Conservation (phyloP, 2,113 vertebrate genomes). For the Pelecanoides urinatrix region DNA sequence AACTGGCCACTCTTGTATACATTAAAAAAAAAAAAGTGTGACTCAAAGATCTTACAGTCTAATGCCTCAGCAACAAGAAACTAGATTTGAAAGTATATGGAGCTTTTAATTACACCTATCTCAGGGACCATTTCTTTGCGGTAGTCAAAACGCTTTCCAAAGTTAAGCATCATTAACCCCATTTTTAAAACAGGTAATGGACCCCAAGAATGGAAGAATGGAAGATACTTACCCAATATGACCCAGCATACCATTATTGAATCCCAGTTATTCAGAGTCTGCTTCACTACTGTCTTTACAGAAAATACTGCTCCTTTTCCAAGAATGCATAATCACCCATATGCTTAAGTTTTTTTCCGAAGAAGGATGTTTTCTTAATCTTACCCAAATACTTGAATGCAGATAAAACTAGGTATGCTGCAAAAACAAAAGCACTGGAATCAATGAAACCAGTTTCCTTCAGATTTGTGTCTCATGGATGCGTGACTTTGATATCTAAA, state of each 20-base stretch:
- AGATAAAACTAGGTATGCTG: neutral
- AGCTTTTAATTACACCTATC: neutral
- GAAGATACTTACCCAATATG: neutral
- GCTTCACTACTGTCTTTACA: neutral
- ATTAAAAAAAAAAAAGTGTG: neutral
- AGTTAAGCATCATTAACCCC: neutral
- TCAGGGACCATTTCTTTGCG: neutral
- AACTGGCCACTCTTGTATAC: neutral
- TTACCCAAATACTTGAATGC: neutral
- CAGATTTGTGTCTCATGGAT: neutral
- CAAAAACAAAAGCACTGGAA: neutral
- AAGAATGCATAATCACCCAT: neutral
- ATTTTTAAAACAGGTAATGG: neutral
- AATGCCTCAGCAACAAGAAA: neutral
- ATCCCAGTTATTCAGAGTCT: neutral
- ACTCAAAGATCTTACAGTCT: neutral
- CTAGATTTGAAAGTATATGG: neutral
- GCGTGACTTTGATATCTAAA: neutral
- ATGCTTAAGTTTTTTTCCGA: neutral
- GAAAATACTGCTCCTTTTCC: neutral
- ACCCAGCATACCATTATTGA: fast-evolving
- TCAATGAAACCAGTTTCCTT: neutral
- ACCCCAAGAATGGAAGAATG: neutral
- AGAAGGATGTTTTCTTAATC: neutral
- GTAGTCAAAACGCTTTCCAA: neutral